Evolutionary conservation across 2,888 invertebrate species (phyloP).

Genomic region (Drosophila peninsularis): DNA sequence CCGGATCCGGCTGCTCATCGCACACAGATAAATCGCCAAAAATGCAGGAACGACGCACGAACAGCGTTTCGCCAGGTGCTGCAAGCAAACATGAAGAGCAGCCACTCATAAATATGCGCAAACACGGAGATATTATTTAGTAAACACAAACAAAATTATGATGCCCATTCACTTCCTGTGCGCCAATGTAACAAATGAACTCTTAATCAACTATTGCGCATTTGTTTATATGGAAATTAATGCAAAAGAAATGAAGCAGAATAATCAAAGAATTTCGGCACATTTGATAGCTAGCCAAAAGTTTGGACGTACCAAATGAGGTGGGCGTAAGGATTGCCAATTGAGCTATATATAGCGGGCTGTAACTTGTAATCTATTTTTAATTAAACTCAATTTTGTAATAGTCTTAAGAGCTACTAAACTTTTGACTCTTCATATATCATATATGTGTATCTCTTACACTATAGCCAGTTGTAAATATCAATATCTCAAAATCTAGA

Average conservation of each 20-base stretch:
- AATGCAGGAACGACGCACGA: constrained; percentile 73
- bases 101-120: background rate
- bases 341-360: background rate
- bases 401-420: too few relatives aligned
- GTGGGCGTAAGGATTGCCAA: background rate
- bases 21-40: constrained; percentile 68
- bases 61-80: constrained; percentile 55
- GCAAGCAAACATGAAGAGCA: background rate
- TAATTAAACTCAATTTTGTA: background rate
- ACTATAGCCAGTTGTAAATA: too few relatives aligned
- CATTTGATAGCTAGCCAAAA: background rate
- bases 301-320: background rate
- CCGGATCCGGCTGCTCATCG: constrained; percentile 67
- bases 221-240: background rate
- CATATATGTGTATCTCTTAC: too few relatives aligned
- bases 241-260: background rate
- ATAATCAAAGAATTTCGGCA: background rate
- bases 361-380: background rate
- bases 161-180: background rate
- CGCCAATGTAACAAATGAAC: background rate
- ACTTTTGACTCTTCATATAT: too few relatives aligned
- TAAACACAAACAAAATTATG: constrained; percentile 4
- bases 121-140: background rate
- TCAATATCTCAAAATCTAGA: too few relatives aligned
- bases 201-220: constrained; percentile 1